These are phyloP conservation scores for Perca schrenkii DNA, from an alignment of 2,113 vertebrate genomes.

Conservation along the genomic window DNA sequence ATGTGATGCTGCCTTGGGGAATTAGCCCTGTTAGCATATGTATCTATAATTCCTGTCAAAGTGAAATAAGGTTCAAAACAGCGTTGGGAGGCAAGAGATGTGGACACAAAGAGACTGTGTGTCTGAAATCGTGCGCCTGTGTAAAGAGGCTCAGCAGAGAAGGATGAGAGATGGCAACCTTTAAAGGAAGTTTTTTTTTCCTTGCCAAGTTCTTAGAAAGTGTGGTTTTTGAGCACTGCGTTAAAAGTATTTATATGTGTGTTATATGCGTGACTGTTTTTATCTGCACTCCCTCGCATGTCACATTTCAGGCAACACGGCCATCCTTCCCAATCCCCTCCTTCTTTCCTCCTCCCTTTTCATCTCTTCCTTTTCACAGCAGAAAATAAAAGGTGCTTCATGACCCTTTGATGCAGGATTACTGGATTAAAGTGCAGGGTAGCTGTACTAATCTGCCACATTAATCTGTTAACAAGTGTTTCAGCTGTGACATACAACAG, in stretches of 20 bases:
- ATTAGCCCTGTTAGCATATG: slow-evolving; percentile 76
- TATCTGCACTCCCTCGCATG: slow-evolving; percentile 15
- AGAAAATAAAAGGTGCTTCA: slow-evolving; percentile 58
- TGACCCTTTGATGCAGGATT: slow-evolving; percentile 83
- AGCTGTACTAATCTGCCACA: slow-evolving; percentile 70
- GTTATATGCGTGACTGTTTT: slow-evolving; percentile 12
- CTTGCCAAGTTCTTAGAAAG: slow-evolving; percentile 46
- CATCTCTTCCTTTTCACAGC: slow-evolving; percentile 63
- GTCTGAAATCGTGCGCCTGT: slow-evolving; percentile 56
- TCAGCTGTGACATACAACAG: slow-evolving; percentile 65
- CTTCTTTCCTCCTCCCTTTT: slow-evolving; percentile 51
- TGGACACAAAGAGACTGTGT: slow-evolving; percentile 60
- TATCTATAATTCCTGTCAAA: slow-evolving; percentile 75
- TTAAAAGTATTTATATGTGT: not conserved
- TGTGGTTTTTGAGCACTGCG: slow-evolving; percentile 6
- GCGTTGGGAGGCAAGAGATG: slow-evolving; percentile 54
- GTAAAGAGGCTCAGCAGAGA: slow-evolving; percentile 55
- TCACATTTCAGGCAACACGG: slow-evolving; percentile 47
- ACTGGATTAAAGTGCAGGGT: slow-evolving; percentile 78
- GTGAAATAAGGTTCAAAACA: slow-evolving; percentile 64
- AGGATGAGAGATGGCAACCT: slow-evolving; percentile 57
- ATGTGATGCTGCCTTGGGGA: slow-evolving; percentile 70
- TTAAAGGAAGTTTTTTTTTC: slow-evolving; percentile 37
- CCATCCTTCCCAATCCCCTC: slow-evolving; percentile 41
- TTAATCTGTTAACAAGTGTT: slow-evolving; percentile 81